Conservation (phyloP, 1,140 invertebrate species). For the Matsumurasca onukii region DNA sequence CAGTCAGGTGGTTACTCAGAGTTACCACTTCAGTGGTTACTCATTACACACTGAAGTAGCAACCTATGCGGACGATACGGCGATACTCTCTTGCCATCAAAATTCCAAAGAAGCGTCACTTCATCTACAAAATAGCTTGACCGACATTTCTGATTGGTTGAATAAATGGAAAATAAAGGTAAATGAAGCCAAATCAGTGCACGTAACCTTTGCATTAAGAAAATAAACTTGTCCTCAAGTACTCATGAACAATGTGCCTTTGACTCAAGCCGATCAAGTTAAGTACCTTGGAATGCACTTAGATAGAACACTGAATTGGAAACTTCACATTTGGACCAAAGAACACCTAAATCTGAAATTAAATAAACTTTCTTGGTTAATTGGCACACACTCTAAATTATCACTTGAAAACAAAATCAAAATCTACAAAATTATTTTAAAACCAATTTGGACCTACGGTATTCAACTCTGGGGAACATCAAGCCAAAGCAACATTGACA, state of each 20-base stretch:
- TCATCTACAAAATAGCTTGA: neutral
- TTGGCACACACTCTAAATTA: neutral
- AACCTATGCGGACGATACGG: neutral
- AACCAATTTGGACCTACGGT: no score
- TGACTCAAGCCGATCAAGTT: neutral
- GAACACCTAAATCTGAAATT: neutral
- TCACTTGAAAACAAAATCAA: neutral
- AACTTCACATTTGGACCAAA: neutral
- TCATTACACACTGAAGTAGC: no score
- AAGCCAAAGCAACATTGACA: no score
- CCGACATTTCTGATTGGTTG: neutral
- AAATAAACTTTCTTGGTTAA: neutral
- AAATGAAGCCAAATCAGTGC: neutral
- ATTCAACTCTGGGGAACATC: no score
- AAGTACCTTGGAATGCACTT: neutral
- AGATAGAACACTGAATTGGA: neutral
- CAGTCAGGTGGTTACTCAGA: no score
- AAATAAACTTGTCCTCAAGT: neutral
- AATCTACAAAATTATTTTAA: neutral
- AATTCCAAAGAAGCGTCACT: neutral
- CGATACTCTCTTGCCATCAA: neutral
- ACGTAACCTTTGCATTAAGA: neutral
- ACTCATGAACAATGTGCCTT: neutral
- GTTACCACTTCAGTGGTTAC: no score
- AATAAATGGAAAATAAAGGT: neutral